These are phyloP conservation scores for Pomatostomus ruficeps DNA, from an alignment of 2,113 vertebrate genomes.

Conservation along the genomic window DNA sequence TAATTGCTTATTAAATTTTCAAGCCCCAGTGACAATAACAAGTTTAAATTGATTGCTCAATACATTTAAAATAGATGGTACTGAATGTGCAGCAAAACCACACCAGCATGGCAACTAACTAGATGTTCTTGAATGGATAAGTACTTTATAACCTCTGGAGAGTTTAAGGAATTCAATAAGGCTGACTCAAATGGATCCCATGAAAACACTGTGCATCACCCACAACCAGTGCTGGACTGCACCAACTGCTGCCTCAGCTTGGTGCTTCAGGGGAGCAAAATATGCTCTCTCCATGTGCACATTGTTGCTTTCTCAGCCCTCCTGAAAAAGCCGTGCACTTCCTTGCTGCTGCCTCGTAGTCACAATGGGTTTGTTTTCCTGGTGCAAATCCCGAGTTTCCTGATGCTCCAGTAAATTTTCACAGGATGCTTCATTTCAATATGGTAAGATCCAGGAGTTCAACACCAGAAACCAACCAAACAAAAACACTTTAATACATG, in stretches of 20 bases:
- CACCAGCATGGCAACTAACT: not conserved
- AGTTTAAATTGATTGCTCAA: slow-evolving; percentile 75
- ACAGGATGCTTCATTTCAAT: not conserved
- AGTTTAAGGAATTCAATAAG: slow-evolving; percentile 34
- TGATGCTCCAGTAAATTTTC: not conserved
- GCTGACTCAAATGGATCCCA: not conserved
- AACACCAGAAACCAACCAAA: not conserved
- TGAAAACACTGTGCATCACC: not conserved
- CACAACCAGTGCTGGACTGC: not conserved
- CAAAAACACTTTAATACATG: not conserved
- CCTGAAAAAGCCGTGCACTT: not conserved
- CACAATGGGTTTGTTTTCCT: not conserved
- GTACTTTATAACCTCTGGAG: slow-evolving; percentile 14
- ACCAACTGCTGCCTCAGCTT: not conserved
- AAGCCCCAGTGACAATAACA: slow-evolving; percentile 71
- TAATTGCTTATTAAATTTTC: slow-evolving; percentile 80
- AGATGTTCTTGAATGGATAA: slow-evolving; percentile 43
- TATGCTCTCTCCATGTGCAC: no score
- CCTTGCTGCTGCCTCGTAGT: not conserved
- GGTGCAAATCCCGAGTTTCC: rapidly evolving
- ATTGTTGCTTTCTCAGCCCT: not conserved
- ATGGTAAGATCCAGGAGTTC: not conserved
- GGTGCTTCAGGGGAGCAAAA: not conserved
- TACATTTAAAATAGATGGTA: slow-evolving; percentile 60
- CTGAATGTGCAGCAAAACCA: not conserved